Evolutionary conservation across 2,797 vertebrate genomes (phyloP), one percentile per base, ranked within the genome.

Genomic region (Rhinatrema bivittatum): DNA sequence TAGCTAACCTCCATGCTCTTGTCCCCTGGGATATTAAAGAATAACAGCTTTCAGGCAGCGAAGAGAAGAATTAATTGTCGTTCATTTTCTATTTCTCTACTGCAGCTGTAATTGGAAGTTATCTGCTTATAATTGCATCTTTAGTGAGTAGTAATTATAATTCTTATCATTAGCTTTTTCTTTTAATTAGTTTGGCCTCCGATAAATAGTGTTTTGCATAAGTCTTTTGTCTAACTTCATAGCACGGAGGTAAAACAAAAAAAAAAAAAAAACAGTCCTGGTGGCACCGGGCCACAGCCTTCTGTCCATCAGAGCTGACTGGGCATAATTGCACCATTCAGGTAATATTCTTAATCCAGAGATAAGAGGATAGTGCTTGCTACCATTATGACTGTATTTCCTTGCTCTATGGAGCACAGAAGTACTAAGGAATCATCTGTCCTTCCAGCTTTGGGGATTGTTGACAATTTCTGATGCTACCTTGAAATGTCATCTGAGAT

Each of bases 121-220:
- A 73, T 66, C 68, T 72, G 16, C 28, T 34, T 67, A 58, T 74
- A 78, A 78, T 67, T 76, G 56, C 39, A 66, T 70, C 54, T 72
- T 63, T 61, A 60, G 44, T 64, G 49, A 66, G 56, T 45, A 62
- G 36, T 61, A 71, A 74, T 78, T 81, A 65, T 65, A 74, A 70
- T 65, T 73, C 49, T 70, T 84, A 67, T 58, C 44, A 37, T 62
- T 71, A 50, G 9, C 8, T 62, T n/a, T 74, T 62, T 44, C 26
- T 62, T 59, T 61, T 68, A 70, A 68, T 79, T 62, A 66, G 15
- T 25, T 56, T 64, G 47, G 49, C 53, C 40, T 19, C 19, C 30
- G 21, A 42, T 54, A 65, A 64, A 65, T 46, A 62, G 25, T 44
- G 23, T 58, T 59, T 68, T 53, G 10, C 50, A 32, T 37, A 26